Evolutionary conservation across 2,888 invertebrate species (phyloP), one percentile per base, ranked within the genome.

Genomic region (Machimus atricapillus): DNA sequence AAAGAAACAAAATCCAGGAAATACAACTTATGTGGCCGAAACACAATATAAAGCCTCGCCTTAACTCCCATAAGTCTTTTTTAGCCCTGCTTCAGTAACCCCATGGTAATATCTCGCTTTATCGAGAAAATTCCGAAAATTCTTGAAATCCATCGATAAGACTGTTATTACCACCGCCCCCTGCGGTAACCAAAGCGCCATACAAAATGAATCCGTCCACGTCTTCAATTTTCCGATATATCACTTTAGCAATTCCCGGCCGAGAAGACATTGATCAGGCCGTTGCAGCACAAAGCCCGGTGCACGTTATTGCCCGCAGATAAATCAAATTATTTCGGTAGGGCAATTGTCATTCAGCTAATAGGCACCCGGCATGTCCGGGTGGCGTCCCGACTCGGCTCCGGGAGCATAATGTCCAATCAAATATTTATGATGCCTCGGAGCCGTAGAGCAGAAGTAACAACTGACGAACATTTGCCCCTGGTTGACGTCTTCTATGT

Each of bases 281-380:
- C 31, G 46, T 46, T 79, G 40, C 66, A 52, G 31, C n/a, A 82
- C 34, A 34, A 58, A 16, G 16, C 8, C 16, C 19, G 37, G 66
- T 58, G 82, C 66, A 82, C 37, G 66, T 82, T 52, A 82, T 82
- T 34, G 82, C 66, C 37, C 58, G n/a, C n/a, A 82, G 82, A 66
- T 82, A 82, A 82, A 82, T 82, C 82, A 82, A 82, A 82, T 82
- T 82, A 82, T 82, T 82, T 82, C 58, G 58, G 58, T 58, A 82
- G 23, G 23, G 66, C 82, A 82, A 82, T 82, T 58, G 66, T 82
- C 52, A 82, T 82, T 31, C 52, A 9, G 34, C 82, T 82, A 82
- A 82, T 82, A 58, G 82, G 52, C 52, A 78, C 52, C 56, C 31
- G n/a, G 37, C 58, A 58, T 58, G 56, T 82, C 79, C 82, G 82